Evolutionary conservation across 2,797 vertebrate species (phyloP).

Genomic region (Cynodonichthys magdalenae): DNA sequence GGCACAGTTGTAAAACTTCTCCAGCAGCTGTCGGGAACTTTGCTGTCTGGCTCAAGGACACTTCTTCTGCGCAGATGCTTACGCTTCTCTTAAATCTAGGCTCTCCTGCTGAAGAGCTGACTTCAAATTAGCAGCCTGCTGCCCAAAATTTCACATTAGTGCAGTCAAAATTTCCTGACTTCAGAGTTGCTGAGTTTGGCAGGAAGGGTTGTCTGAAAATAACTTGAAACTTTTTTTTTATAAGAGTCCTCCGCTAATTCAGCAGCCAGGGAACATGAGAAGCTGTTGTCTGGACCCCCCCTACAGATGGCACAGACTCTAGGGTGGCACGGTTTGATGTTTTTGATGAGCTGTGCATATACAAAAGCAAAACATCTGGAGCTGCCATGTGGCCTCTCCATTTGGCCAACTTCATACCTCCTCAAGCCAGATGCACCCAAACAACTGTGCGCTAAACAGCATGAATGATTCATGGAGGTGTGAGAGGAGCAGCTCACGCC

Average conservation of each 20-base stretch:
- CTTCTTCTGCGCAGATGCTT: conserved; percentile 31
- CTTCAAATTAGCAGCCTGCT: conserved; percentile 44
- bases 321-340: conserved; percentile 77
- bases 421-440: conserved; percentile 81
- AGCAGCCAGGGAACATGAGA: conserved; percentile 60
- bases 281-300: conserved; percentile 80
- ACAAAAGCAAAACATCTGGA: conserved; percentile 87
- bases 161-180: conserved; percentile 12
- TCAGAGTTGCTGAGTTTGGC: conserved; percentile 38
- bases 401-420: conserved; percentile 82
- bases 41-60: conserved; percentile 43
- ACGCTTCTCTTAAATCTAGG: conserved; percentile 18
- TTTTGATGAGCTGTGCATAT: conserved; percentile 87
- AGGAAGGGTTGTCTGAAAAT: conserved; percentile 43
- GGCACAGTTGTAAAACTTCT: conserved; percentile 32
- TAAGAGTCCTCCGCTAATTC: conserved; percentile 66
- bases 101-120: conserved; percentile 28
- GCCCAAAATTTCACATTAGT: conserved; percentile 24
- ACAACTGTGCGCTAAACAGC: conserved; percentile 83
- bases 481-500: conserved; percentile 65
- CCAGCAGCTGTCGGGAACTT: conserved; percentile 35
- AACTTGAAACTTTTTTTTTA: conserved; percentile 35
- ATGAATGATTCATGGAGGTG: conserved; percentile 90
- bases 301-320: conserved; percentile 79
- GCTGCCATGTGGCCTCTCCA: conserved; percentile 87